Evolutionary conservation across 2,888 invertebrate genomes (phyloP), one percentile per base, ranked within the genome.

Genomic region (Agriopis marginaria): DNA sequence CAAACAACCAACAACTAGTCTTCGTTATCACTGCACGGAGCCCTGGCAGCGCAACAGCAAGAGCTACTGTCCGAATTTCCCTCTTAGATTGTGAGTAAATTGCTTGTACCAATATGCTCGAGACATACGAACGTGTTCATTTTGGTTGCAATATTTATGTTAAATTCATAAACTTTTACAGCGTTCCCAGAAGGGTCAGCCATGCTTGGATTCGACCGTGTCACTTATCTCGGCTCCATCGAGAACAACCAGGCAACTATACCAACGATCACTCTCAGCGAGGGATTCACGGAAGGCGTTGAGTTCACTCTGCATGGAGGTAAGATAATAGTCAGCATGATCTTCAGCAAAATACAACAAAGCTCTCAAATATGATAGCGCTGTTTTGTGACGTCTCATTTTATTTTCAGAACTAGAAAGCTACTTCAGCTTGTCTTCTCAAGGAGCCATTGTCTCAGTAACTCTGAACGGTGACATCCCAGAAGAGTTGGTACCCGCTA

Each of bases 301-400:
- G 17, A 60, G n/a, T 82, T 83, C 53, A 49, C 63, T 0, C 63
- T 84, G 63, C 69, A 72, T 7, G 85, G 84, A 76, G 83, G 85
- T 83, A 74, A 63, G 63, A 39, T 32, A 32, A n/a, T 32, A 32
- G 32, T 32, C 32, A 32, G 32, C 32, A 32, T 32, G 32, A 32
- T 32, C 32, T 32, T 5, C 32, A 32, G 32, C 0, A 5, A 32
- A 4, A 3, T 5, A 10, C 10, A 11, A 23, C 10, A 6, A 7
- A 39, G 10, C 7, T 9, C 50, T 14, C 3, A 11, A 10, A 11
- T 23, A 23, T 12, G 32, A 12, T 12, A 12, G 14, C 1, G 8
- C 11, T 53, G 32, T 32, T 23, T 53, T 53, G 23, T 32, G 6
- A 32, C 32, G 53, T 4, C 32, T 32, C 32, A 5, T 32, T 32